Evolutionary conservation across 30 jellyfish, hydroid and myxozoan genomes (phyloP), one percentile per base, ranked within the genome.

Genomic region (Pseudorhiza aurosa): DNA sequence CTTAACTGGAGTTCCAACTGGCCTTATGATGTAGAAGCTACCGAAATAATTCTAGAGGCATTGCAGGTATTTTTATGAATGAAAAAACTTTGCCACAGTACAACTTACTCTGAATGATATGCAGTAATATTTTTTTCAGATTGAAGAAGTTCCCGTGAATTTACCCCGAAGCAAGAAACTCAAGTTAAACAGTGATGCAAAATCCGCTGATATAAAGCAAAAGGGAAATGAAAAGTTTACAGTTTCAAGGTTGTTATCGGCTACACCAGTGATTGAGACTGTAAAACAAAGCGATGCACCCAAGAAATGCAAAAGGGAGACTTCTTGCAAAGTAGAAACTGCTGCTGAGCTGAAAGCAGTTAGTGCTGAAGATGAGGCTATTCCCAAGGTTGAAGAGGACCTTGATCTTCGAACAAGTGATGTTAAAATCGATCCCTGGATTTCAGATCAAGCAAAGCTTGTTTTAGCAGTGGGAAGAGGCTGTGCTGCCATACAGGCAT

Each of bases 381-480:
- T 18, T 12, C 32, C 44, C 33, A 25, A 21, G 10, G 7, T 9
- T 25, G 36, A 7, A 36, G 64, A n/a, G 58, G 50, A 12, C 22
- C n/a, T n/a, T n/a, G n/a, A n/a, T n/a, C n/a, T n/a, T n/a, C n/a
- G 56, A 49, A 17, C 77, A 9, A 19, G 86, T 19, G 64, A 50
- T 27, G 15, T 74, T 25, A 85, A 75, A 44, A 75, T 65, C 25
- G 75, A 85, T 50, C 90, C 88, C 7, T 85, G 96, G 96, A 85
- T 85, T 0, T 75, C 96, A 36, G 96, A 75, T 32, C 96, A 85
- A 59, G 86, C 96, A 10, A 85, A 85, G 28, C 70, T 68, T 32
- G 88, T 85, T 14, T 25, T 85, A 27, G 51, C 68, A 11, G 31
- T 57, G 59, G 75, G 88, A 10, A 27, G 85, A 36, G 75, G 80